Base-by-base conservation (phyloP, 2,797 vertebrate species). In the Galaxias olidus region DNA sequence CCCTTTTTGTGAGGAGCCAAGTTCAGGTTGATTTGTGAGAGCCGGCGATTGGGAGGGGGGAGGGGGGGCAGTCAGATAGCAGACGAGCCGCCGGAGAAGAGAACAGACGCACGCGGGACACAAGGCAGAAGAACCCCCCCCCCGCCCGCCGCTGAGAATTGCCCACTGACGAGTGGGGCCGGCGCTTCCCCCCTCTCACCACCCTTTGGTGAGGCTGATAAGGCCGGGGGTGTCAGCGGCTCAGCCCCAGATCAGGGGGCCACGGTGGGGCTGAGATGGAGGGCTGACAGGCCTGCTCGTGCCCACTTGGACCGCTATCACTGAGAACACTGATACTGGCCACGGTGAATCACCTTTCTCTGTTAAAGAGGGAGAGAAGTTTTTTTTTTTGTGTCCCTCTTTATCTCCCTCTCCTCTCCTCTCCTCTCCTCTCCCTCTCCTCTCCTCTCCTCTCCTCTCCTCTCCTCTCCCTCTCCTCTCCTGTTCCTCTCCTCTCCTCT, bases 161-260 rank as follows among this genome's bases (percentile, higher is more conserved):
- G 71, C 64, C 66, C 64, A 68, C 62, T 82, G 82, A 87, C 84
- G 86, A 72, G 76, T 65, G 30, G 30, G 48, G 72, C 80, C 78
- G 79, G 61, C 73, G 84, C 71, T 73, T 80, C 61, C 70, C 77
- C 61, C 70, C 77, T 82, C 54, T 87, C 84, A 80, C 79, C 84
- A 50, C 77, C 57, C 72, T 4, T 6, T n/a, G n/a, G 30, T 30
- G 20, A 49, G 19, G 8, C 55, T 55, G 84, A 90, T 86, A 87
- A 87, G 77, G 20, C 66, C 42, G 71, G 59, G 61, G 63, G 72
- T 41, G 11, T 44, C 66, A 14, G 61, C 68, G 72, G 72, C 80
- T 72, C 77, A 51, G 61, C 54, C 71, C 48, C 63, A 61, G 63
- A 42, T 50, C 72, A 56, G 30, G 30, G 30, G n/a, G n/a, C n/a